Conservation (phyloP, 2,888 invertebrate species). For the Tromatobia lineatoria region DNA sequence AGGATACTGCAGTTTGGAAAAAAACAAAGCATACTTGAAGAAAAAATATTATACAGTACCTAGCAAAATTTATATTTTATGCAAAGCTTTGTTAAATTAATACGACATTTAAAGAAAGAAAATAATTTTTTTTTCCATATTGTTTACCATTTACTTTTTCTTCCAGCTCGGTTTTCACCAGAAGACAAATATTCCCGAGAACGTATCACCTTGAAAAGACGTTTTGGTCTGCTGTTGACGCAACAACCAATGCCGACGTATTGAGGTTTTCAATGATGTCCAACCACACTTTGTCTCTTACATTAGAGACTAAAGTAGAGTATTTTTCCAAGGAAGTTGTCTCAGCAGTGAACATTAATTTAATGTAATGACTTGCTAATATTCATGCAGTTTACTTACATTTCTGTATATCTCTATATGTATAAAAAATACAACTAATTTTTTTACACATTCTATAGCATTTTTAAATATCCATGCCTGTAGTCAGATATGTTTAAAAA, state of each 20-base stretch:
- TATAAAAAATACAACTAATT: slow-evolving; percentile 75
- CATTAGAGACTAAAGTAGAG: background rate
- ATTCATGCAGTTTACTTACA: slow-evolving; percentile 72
- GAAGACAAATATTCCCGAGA: slow-evolving; percentile 97
- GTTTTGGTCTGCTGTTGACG: slow-evolving; percentile 94
- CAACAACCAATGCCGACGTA: slow-evolving; percentile 92
- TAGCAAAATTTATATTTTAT: too few species aligned
- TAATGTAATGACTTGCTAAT: slow-evolving; percentile 33
- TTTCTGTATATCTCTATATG: slow-evolving; percentile 65
- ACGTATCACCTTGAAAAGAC: slow-evolving; percentile 94
- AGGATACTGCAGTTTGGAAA: too few species aligned
- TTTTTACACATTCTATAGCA: slow-evolving; percentile 62
- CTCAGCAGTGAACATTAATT: background rate
- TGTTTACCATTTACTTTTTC: slow-evolving; percentile 40
- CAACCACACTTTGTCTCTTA: background rate
- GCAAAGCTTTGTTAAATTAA: too few species aligned
- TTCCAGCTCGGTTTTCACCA: slow-evolving; percentile 96
- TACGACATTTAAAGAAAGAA: too few species aligned
- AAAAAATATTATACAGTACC: too few species aligned
- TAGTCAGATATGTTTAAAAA: background rate
- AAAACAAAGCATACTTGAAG: too few species aligned
- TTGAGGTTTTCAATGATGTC: slow-evolving; percentile 81
- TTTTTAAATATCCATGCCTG: background rate
- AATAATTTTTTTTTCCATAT: too few species aligned
- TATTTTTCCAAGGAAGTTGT: slow-evolving; percentile 11